phyloP scores from a whole-genome alignment of 2,113 vertebrate species.

The Mirza zaza region DNA sequence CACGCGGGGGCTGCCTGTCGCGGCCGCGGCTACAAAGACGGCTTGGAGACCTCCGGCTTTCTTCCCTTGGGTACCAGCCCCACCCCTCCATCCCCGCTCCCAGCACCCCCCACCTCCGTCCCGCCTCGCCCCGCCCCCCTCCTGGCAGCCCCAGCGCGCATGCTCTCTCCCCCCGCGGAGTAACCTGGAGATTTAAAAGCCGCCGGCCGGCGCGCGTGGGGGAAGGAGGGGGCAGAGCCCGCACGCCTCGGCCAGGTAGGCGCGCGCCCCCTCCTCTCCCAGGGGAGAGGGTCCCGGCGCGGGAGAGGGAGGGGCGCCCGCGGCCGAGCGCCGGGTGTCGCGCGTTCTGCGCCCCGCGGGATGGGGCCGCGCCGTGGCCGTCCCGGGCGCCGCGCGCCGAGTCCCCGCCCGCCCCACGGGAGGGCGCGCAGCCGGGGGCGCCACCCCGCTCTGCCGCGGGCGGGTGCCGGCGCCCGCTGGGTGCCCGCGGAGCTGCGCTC shows the following conservation, averaged over 20 bases:
- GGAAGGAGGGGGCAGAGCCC: background rate
- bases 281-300: background rate
- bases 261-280: background rate
- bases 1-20: slow-evolving; percentile 57
- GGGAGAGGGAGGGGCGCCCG: background rate
- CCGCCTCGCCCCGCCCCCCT: slow-evolving; percentile 59
- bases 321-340: slow-evolving; percentile 31
- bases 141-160: slow-evolving; percentile 67
- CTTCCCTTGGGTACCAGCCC: slow-evolving; percentile 54
- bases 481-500: background rate
- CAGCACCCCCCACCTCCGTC: slow-evolving; percentile 51
- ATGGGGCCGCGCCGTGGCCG: slow-evolving; percentile 30
- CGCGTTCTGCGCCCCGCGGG: slow-evolving; percentile 41
- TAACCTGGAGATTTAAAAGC: slow-evolving; percentile 78
- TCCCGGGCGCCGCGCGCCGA: slow-evolving; percentile 47
- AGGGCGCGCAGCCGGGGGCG: background rate
- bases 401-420: background rate
- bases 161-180: slow-evolving; percentile 64
- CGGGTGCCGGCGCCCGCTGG: background rate
- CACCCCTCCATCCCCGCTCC: slow-evolving; percentile 56
- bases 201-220: slow-evolving; percentile 47
- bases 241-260: slow-evolving; percentile 63
- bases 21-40: slow-evolving; percentile 37
- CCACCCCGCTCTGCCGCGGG: background rate
- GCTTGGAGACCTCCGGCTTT: slow-evolving; percentile 25